Percentiles rank a stretch among this genome's conserved stretches.
Conservation (phyloP, 2,888 invertebrate species). For the Stenoptilia bipunctidactyla region DNA sequence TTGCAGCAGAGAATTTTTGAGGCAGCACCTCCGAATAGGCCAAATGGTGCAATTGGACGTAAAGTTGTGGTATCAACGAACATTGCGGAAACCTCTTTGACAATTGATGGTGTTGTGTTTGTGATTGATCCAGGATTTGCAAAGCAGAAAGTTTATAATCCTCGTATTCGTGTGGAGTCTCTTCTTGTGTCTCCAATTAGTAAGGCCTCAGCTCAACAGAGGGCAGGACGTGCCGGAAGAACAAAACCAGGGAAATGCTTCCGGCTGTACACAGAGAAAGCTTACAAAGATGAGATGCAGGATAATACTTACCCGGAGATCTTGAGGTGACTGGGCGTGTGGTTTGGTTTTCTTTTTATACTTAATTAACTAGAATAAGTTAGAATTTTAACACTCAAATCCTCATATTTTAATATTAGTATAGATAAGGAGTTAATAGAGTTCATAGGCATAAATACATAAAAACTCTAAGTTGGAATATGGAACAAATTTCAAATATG, state of each 20-base stretch:
- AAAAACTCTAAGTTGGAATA: too few relatives aligned
- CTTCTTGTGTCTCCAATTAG: conserved; percentile 98
- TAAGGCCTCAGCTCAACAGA: conserved; percentile 98
- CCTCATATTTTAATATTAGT: too few relatives aligned
- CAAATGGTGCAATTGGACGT: conserved; percentile 90
- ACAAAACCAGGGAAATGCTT: conserved; percentile 99
- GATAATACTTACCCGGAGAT: conserved; percentile 99
- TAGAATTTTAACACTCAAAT: too few relatives aligned
- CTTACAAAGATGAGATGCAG: conserved; percentile 96
- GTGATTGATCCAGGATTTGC: conserved; percentile 99
- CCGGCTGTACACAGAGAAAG: conserved; percentile 93
- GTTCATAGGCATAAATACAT: too few relatives aligned
- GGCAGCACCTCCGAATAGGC: conserved; percentile 90
- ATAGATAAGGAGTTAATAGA: too few relatives aligned
- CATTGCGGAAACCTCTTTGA: conserved; percentile 98
- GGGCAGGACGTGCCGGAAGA: conserved; percentile 97
- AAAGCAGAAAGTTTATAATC: conserved; percentile 96
- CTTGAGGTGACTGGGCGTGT: conserved; percentile 44
- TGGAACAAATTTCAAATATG: too few relatives aligned
- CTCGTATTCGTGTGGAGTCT: conserved; percentile 92
- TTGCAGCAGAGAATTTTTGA: conserved; percentile 98
- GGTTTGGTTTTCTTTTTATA: too few relatives aligned
- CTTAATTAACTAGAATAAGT: too few relatives aligned
- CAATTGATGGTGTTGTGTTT: conserved; percentile 99
- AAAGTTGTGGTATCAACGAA: conserved; percentile 98